Evolutionary conservation across 2,888 invertebrate genomes (phyloP).

Genomic region (Agonopterix subpropinquella): DNA sequence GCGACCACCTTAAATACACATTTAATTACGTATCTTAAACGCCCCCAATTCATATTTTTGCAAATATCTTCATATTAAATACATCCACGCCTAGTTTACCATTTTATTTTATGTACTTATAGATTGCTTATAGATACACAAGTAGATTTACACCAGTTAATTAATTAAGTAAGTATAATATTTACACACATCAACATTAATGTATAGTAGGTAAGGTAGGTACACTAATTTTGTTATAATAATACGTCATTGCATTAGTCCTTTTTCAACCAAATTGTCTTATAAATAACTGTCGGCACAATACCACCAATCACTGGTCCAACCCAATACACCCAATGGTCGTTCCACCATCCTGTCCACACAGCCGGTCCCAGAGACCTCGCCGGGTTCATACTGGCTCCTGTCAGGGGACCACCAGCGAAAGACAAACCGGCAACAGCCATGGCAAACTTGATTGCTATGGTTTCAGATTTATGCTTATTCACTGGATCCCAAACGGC

Average conservation of each 20-base stretch:
- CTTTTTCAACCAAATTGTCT: slow-evolving; percentile 12
- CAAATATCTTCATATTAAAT: too few relatives aligned
- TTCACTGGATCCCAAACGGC: slow-evolving; percentile 86
- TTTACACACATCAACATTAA: too few relatives aligned
- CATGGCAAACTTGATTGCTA: slow-evolving; percentile 80
- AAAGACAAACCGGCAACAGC: slow-evolving; percentile 79
- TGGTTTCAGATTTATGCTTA: slow-evolving; percentile 77
- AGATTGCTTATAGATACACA: too few relatives aligned
- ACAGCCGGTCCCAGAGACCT: slow-evolving; percentile 83
- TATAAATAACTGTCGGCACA: slow-evolving; percentile 42
- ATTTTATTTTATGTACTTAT: too few relatives aligned
- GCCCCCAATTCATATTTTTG: too few relatives aligned
- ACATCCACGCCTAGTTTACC: too few relatives aligned
- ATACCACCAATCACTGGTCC: slow-evolving; percentile 70
- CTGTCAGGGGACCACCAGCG: slow-evolving; percentile 81
- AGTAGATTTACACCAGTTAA: too few relatives aligned
- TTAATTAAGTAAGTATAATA: too few relatives aligned
- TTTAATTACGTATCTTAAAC: too few relatives aligned
- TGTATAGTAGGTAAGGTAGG: too few relatives aligned
- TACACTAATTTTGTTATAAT: too few relatives aligned
- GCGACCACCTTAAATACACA: too few relatives aligned
- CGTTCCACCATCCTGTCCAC: slow-evolving; percentile 78
- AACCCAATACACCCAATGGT: slow-evolving; percentile 85
- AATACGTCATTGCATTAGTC: background rate
- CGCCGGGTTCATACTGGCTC: slow-evolving; percentile 83